Percentiles rank a stretch among this genome's conserved stretches.
Conservation (phyloP, 2,888 invertebrate genomes). For the Auanema freiburgensis region DNA sequence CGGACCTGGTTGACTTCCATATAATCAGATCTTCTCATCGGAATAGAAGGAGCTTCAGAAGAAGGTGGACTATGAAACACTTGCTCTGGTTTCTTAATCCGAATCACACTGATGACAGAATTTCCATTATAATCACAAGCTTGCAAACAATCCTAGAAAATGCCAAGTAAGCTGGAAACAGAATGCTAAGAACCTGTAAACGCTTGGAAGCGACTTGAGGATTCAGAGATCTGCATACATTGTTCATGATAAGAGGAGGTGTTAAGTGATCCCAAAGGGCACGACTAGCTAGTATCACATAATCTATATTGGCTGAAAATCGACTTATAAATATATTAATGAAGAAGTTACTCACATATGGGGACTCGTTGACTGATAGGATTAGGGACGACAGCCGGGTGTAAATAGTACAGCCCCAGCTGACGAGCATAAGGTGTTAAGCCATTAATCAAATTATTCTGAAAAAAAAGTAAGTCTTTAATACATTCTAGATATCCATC, state of each 20-base stretch:
- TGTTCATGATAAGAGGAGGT: background rate
- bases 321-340: background rate
- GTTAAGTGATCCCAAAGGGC: conserved; percentile 18
- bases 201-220: conserved; percentile 19
- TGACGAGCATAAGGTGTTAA: conserved; percentile 39
- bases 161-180: background rate
- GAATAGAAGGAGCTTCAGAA: background rate
- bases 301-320: conserved; percentile 10
- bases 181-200: conserved; percentile 9
- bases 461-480: too few species aligned
- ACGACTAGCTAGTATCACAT: conserved; percentile 10
- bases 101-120: conserved; percentile 30
- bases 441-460: conserved; percentile 67
- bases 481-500: too few species aligned
- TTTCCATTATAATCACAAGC: conserved; percentile 39
- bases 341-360: background rate
- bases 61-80: conserved; percentile 16
- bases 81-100: conserved; percentile 30
- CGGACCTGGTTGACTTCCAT: too few species aligned
- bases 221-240: conserved; percentile 13
- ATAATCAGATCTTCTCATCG: too few species aligned
- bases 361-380: conserved; percentile 7
- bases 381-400: conserved; percentile 24
- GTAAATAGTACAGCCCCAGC: conserved; percentile 23
- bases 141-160: conserved; percentile 30